phyloP scores from a whole-genome alignment of 2,888 invertebrate genomes.

The Nomada lathburiana region DNA sequence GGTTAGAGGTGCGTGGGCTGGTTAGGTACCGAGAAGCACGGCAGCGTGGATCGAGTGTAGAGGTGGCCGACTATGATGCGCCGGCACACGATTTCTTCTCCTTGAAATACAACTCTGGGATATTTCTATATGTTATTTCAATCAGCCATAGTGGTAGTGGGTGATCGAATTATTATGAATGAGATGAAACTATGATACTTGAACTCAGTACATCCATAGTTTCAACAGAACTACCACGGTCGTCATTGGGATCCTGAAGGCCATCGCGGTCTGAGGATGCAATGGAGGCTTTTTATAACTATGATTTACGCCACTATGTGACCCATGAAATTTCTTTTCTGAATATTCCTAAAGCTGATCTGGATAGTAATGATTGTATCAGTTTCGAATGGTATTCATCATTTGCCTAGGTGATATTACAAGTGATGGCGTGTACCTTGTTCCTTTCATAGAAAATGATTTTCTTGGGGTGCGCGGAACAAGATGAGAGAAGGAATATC shows the following conservation, averaged over 20 bases:
- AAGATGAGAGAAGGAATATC: no score
- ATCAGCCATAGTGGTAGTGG: slow-evolving; percentile 24
- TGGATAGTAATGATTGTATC: slow-evolving; percentile 22
- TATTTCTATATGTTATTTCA: slow-evolving; percentile 46
- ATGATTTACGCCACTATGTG: slow-evolving; percentile 16
- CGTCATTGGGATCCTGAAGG: background rate
- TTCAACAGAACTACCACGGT: background rate
- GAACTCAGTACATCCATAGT: background rate
- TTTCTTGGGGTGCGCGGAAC: no score
- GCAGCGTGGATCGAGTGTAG: slow-evolving; percentile 18
- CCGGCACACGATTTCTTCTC: slow-evolving; percentile 69
- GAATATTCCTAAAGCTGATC: slow-evolving; percentile 37
- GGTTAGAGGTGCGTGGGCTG: slow-evolving; percentile 25
- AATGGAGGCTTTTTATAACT: slow-evolving; percentile 62
- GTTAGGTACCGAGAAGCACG: slow-evolving; percentile 26
- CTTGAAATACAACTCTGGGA: slow-evolving; percentile 33
- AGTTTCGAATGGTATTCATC: slow-evolving; percentile 8
- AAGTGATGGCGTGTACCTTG: background rate
- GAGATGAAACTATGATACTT: background rate
- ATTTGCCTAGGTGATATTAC: background rate
- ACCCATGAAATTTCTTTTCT: background rate
- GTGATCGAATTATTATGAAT: slow-evolving; percentile 45
- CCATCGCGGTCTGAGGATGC: slow-evolving; percentile 17
- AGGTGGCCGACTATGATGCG: slow-evolving; percentile 51
- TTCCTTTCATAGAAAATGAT: background rate